These are phyloP conservation scores for Brachirus orientalis DNA, from an alignment of 2,113 vertebrate species.

Conservation along the genomic window DNA sequence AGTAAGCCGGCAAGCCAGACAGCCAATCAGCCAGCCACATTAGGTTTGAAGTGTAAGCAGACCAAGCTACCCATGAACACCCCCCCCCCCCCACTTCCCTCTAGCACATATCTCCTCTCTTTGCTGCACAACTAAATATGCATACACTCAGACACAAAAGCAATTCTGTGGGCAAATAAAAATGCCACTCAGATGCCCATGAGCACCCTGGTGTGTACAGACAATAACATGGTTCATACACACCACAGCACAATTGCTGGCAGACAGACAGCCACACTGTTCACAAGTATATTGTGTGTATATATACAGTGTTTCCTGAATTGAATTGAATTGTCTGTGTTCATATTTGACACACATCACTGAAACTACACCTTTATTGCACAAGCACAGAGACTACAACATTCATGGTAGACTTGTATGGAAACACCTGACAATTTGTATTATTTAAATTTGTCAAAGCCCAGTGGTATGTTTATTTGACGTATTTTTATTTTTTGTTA, in stretches of 20 bases:
- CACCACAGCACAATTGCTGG: constrained; percentile 48
- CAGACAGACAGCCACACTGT: constrained; percentile 42
- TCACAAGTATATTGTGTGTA: constrained; percentile 21
- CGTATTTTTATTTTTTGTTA: neutral
- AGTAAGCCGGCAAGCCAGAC: constrained; percentile 42
- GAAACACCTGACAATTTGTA: constrained; percentile 5
- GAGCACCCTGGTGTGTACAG: constrained; percentile 28
- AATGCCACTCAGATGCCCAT: constrained; percentile 58
- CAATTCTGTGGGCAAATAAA: constrained; percentile 53
- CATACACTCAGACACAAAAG: constrained; percentile 59
- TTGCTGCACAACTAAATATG: constrained; percentile 35
- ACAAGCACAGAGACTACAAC: constrained; percentile 17
- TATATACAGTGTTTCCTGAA: no score
- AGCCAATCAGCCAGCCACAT: constrained; percentile 59
- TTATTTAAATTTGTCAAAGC: neutral
- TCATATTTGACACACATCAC: neutral
- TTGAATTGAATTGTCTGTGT: no score
- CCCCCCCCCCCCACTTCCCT: constrained; percentile 34
- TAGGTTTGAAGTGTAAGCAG: constrained; percentile 66
- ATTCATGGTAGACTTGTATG: neutral
- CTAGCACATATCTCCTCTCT: constrained; percentile 35
- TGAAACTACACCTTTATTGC: constrained; percentile 44
- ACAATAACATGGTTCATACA: constrained; percentile 17
- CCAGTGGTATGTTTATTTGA: neutral
- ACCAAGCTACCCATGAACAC: constrained; percentile 55